Base-by-base conservation (phyloP, 2,797 vertebrate species). In the Brachyalestes nurse region DNA sequence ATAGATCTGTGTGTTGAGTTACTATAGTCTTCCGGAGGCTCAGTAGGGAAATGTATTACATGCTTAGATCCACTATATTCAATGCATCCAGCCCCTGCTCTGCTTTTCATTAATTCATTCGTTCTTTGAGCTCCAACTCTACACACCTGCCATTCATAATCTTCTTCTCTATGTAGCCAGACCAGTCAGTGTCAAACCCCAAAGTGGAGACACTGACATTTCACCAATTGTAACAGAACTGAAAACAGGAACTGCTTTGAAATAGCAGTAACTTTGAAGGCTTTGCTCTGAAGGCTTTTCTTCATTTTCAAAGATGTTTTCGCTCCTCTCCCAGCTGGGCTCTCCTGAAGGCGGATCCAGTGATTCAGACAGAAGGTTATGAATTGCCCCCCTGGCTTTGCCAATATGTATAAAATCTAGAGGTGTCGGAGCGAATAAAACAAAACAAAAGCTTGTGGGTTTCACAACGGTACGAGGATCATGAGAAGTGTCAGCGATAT, bases 401-500 rank as follows among this genome's bases (percentile, higher is more conserved):
- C 45, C 65, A 67, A 70, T 70, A 28, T 14, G 47, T 6, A 51
- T 21, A 51, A 51, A 70, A 25, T 12, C 23, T 16, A 25, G 47
- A 23, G 78, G 49, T 66, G 62, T 51, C 53, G 60, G 38, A 74
- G 47, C 23, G 60, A 72, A 79, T 51, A 55, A 80, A 75, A 49
- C 62, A 58, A 75, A 75, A 23, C 23, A 8, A 69, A 75, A 60
- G 79, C 55, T 61, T 25, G 47, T 67, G 64, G 64, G 55, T 60
- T 81, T 80, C 61, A 70, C 51, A 58, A 70, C 16, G 64, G 64
- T 62, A 69, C 12, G 14, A 64, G 49, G 40, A 47, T 49, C 69
- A 64, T 12, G n/a, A 57, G 61, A 57, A 23, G 55, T 61, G 66
- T 49, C 66, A 42, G 21, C 58, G 71, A 74, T 45, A 60, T 74